Evolutionary conservation across 2,113 vertebrate genomes (phyloP).

Genomic region (Atractosteus spatula): DNA sequence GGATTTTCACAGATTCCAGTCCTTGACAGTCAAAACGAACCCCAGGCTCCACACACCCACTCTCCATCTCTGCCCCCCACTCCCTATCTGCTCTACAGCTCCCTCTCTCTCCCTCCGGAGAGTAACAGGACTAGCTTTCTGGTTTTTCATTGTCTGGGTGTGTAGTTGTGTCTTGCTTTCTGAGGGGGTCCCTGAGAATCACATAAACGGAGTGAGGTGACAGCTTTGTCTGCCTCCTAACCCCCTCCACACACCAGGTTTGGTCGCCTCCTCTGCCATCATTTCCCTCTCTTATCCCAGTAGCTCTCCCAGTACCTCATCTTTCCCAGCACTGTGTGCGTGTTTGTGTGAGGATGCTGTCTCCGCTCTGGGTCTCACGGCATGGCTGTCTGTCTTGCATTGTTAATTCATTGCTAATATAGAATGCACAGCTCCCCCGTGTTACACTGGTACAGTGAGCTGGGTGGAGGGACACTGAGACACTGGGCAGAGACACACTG

Average conservation of each 20-base stretch:
- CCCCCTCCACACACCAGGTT: conserved; percentile 8
- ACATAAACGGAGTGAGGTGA: not conserved
- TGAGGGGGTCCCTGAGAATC: not conserved
- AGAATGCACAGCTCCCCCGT: too few species aligned
- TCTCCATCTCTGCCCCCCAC: conserved; percentile 31
- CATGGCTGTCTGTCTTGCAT: too few species aligned
- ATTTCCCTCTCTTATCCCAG: conserved; percentile 7
- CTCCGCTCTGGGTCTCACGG: too few species aligned
- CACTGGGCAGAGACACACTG: too few species aligned
- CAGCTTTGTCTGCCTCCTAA: conserved; percentile 16
- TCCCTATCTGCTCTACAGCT: conserved; percentile 25
- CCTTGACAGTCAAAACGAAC: conserved; percentile 29
- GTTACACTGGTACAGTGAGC: too few species aligned
- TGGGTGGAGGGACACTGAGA: too few species aligned
- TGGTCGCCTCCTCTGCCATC: conserved; percentile 28
- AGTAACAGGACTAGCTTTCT: conserved; percentile 9
- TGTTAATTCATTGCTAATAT: too few species aligned
- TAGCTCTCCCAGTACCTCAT: not conserved
- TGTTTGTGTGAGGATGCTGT: too few species aligned
- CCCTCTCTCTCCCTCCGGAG: conserved; percentile 30
- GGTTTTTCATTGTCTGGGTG: conserved; percentile 39
- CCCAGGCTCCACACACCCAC: conserved; percentile 57
- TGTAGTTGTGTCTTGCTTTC: conserved; percentile 23
- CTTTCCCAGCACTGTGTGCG: too few species aligned
- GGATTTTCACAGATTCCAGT: conserved; percentile 61